Conservation (phyloP, 2,888 invertebrate genomes). For the Chromoteleia sp. region DNA sequence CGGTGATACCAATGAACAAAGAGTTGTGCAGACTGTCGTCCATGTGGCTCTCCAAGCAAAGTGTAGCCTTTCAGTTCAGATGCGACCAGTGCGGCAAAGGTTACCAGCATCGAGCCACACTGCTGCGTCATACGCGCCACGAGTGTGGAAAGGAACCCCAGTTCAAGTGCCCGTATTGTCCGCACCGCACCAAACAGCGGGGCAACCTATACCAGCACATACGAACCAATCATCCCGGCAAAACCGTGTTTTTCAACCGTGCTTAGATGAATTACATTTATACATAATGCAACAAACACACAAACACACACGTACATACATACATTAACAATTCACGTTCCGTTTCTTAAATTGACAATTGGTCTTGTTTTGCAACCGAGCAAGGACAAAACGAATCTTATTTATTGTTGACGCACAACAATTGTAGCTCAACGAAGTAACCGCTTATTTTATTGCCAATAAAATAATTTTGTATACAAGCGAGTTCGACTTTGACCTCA, state of each 20-base stretch:
- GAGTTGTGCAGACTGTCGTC: constrained; percentile 26
- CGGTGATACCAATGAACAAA: constrained; percentile 43
- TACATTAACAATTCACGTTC: neutral
- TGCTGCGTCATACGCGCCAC: constrained; percentile 82
- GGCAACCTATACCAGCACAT: constrained; percentile 83
- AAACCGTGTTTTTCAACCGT: constrained; percentile 72
- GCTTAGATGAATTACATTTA: constrained; percentile 1
- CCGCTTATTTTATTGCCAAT: constrained; percentile 51
- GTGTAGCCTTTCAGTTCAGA: constrained; percentile 73
- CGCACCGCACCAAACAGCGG: constrained; percentile 72
- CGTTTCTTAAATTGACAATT: neutral
- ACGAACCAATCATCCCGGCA: constrained; percentile 78
- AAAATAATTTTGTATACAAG: constrained; percentile 61
- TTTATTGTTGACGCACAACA: neutral
- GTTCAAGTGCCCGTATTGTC: constrained; percentile 82
- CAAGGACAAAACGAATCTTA: neutral
- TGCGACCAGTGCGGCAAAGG: constrained; percentile 83
- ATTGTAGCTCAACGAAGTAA: constrained; percentile 39
- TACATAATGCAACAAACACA: neutral
- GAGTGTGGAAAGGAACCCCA: constrained; percentile 82
- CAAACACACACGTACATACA: constrained; percentile 4
- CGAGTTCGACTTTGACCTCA: constrained; percentile 22
- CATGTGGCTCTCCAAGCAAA: constrained; percentile 41
- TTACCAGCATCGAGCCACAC: constrained; percentile 81
- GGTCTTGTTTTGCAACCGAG: neutral